phyloP scores from a whole-genome alignment of 1,140 invertebrate genomes.

The Drosophila fuyamai region DNA sequence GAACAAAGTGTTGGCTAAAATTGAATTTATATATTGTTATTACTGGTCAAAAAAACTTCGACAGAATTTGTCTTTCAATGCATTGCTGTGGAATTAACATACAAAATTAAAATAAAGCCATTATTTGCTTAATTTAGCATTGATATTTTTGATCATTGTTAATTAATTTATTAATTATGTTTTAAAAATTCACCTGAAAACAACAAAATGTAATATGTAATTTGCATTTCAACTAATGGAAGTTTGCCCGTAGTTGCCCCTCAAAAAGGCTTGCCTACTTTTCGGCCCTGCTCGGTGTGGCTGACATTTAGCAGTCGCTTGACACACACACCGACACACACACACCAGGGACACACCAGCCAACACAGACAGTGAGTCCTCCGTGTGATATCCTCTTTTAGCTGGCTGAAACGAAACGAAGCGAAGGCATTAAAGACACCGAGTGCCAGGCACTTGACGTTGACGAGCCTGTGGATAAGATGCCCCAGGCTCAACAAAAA shows the following conservation, averaged over 20 bases:
- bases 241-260: not conserved
- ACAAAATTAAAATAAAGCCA: too few species aligned
- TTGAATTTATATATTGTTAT: too few species aligned
- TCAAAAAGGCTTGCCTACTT: conserved; percentile 44
- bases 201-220: not conserved
- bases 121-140: too few species aligned
- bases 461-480: conserved; percentile 47
- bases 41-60: too few species aligned
- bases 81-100: too few species aligned
- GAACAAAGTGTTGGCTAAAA: too few species aligned
- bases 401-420: conserved; percentile 22
- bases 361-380: conserved; percentile 10
- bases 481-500: conserved; percentile 3
- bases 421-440: conserved; percentile 32
- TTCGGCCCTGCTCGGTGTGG: conserved; percentile 25
- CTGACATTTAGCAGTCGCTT: conserved; percentile 65
- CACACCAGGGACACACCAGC: conserved; percentile 17
- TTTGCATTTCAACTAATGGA: not conserved
- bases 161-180: too few species aligned
- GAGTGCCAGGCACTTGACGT: conserved; percentile 55
- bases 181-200: too few species aligned
- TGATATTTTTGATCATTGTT: too few species aligned
- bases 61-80: too few species aligned
- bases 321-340: conserved; percentile 35
- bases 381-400: conserved; percentile 39